phyloP scores from a whole-genome alignment of 2,888 invertebrate species.

The Tribolium freemani region DNA sequence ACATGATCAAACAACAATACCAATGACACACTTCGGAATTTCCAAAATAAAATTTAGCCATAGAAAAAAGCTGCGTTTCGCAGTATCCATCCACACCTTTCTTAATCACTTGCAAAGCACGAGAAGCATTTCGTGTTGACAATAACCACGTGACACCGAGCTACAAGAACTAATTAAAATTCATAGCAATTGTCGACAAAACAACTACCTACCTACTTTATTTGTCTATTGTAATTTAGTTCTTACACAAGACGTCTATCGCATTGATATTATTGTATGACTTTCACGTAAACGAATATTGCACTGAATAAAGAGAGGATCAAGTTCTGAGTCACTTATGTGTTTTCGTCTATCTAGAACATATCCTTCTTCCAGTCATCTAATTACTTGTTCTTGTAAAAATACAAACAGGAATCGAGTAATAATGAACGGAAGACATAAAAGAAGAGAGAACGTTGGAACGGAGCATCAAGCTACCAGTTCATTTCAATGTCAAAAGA shows the following conservation, averaged over 20 bases:
- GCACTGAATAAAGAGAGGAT: not conserved
- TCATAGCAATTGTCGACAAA: slow-evolving; percentile 17
- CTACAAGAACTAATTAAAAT: slow-evolving; percentile 37
- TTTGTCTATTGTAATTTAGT: slow-evolving; percentile 37
- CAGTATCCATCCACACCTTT: slow-evolving; percentile 6
- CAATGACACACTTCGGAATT: not conserved
- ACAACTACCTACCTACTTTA: slow-evolving; percentile 33
- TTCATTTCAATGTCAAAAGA: not conserved
- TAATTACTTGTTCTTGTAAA: not conserved
- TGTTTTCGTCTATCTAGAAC: not conserved
- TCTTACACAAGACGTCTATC: slow-evolving; percentile 9
- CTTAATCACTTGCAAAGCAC: slow-evolving; percentile 39
- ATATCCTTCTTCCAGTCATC: not conserved
- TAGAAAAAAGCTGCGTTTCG: not conserved
- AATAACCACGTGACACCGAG: slow-evolving; percentile 24
- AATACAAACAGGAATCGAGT: not conserved
- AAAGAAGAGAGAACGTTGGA: not conserved
- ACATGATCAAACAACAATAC: not conserved
- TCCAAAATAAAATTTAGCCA: not conserved
- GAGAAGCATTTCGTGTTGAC: slow-evolving; percentile 24
- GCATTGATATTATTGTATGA: not conserved
- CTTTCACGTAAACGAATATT: not conserved
- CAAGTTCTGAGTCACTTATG: not conserved
- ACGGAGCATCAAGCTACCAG: not conserved
- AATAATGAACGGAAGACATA: not conserved